Percentiles rank a stretch among this genome's conserved stretches.
Evolutionary conservation across 2,797 vertebrate species (phyloP).

Genomic region (Eurystomus glaucurus): DNA sequence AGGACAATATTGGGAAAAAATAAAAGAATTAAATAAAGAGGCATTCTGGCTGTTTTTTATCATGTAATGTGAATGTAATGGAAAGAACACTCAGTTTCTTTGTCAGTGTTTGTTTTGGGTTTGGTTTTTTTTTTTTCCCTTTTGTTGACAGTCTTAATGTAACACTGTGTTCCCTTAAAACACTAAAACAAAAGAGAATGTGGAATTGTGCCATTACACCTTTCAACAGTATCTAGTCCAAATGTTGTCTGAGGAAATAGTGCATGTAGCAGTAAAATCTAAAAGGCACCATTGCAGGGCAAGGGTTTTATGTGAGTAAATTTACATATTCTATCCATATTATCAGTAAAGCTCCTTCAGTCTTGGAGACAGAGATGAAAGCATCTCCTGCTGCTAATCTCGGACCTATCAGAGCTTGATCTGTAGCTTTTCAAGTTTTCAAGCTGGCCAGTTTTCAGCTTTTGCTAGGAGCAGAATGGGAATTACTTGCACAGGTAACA

Average conservation of each 20-base stretch:
- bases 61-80: neutral
- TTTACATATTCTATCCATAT: neutral
- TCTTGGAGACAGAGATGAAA: neutral
- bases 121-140: neutral
- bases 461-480: neutral
- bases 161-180: neutral
- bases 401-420: neutral
- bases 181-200: neutral
- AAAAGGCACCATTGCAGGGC: accelerated
- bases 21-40: conserved; percentile 3
- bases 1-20: conserved; percentile 12
- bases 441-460: neutral
- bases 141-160: neutral
- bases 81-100: neutral
- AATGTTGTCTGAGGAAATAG: neutral
- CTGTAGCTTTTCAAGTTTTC: neutral
- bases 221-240: neutral
- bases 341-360: neutral
- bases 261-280: neutral
- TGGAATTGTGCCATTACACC: neutral
- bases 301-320: neutral
- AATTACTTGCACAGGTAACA: neutral
- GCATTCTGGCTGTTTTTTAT: neutral
- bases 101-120: neutral
- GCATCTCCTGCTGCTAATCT: neutral